Evolutionary conservation across 2,888 invertebrate species (phyloP), one percentile per base, ranked within the genome.

Genomic region (Mythimna vitellina): DNA sequence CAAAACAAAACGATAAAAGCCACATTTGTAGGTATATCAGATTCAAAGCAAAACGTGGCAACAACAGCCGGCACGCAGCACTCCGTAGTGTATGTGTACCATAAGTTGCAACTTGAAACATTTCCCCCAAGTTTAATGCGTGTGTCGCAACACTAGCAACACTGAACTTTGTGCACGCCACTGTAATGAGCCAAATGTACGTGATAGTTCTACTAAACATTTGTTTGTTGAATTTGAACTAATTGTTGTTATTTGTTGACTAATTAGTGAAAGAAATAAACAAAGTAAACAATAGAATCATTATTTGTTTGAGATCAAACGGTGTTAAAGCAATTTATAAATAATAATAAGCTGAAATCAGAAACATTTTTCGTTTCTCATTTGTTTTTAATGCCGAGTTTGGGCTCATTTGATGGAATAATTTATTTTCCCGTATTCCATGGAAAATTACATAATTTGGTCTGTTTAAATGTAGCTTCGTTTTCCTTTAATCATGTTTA

Each of bases 101-200:
- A 71, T 72, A 82, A 80, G 70, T 82, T 80, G 83, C 70, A 74
- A 74, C 75, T 82, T 72, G 74, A 58, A 80, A 65, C 78, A 67
- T 75, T 81, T 80, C 60, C 73, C 70, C 61, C 61, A 72, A 82
- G 74, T 77, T 82, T 76, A 82, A 80, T 82, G 82, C 80, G 83
- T 82, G 68, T 8, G 67, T 69, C 70, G 67, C 56, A 42, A 38
- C 51, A 76, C 62, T 68, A n/a, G 69, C 51, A 25, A 46, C 68
- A 46, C 56, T 58, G 3, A 65, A 68, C 68, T 72, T 57, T 29
- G 66, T 72, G 67, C 79, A 81, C 81, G 76, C 75, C 75, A 81
- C 20, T 79, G 70, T 76, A 74, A 67, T 72, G 74, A 77, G 71
- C 65, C 70, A 56, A 69, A 73, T 65, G 56, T 63, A 78, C 83